phyloP scores from a whole-genome alignment of 2,888 invertebrate genomes.

The Brachynemurus nebulosus region DNA sequence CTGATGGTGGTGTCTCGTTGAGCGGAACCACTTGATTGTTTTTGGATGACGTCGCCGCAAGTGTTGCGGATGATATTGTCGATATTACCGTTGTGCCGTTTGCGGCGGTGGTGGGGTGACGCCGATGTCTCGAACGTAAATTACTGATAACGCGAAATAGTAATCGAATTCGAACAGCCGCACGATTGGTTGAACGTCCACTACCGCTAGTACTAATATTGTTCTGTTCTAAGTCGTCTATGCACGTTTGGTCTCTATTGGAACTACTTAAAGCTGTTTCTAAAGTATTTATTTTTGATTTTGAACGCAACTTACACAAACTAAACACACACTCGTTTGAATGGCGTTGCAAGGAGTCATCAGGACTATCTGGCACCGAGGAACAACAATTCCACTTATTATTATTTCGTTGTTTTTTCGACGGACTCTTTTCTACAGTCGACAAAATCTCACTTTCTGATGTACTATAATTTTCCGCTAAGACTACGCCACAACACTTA shows the following conservation, averaged over 20 bases:
- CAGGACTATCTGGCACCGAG: constrained; percentile 43
- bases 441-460: constrained; percentile 16
- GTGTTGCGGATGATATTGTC: constrained; percentile 20
- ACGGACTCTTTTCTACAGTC: constrained; percentile 5
- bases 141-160: constrained; percentile 29
- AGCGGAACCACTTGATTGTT: constrained; percentile 31
- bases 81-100: constrained; percentile 21
- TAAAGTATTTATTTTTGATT: constrained; percentile 8
- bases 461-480: constrained; percentile 17
- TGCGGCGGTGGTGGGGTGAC: constrained; percentile 10
- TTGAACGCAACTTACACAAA: constrained; percentile 27
- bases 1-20: constrained; percentile 16
- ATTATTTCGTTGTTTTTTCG: constrained; percentile 29
- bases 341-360: constrained; percentile 36
- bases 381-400: constrained; percentile 45
- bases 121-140: constrained; percentile 15
- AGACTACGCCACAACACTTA: constrained; percentile 17
- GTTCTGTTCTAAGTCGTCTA: constrained; percentile 24
- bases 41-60: constrained; percentile 18
- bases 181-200: constrained; percentile 11
- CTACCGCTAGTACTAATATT: constrained; percentile 9
- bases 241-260: constrained; percentile 23
- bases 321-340: constrained; percentile 29
- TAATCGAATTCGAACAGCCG: constrained; percentile 23
- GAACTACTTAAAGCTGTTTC: constrained; percentile 9